These are phyloP conservation scores for Rallus crepitans DNA, from an alignment of 2,797 vertebrate genomes.

Conservation along the genomic window DNA sequence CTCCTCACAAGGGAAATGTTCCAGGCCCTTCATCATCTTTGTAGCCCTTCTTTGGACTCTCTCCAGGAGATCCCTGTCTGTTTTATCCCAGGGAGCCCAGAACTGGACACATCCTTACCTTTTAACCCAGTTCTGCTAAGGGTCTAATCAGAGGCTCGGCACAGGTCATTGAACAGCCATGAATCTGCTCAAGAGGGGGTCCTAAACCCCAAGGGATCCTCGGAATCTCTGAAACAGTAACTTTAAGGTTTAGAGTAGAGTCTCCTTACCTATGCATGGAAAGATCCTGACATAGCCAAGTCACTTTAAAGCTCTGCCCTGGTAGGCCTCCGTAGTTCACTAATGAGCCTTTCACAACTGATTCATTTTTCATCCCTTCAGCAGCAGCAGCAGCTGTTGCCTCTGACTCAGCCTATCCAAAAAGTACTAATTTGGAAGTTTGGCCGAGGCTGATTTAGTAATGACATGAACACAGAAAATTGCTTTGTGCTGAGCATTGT, in stretches of 20 bases:
- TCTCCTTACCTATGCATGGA: not conserved
- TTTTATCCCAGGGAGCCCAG: too few relatives aligned
- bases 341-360: not conserved
- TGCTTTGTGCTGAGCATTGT: fast-evolving
- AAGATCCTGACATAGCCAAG: not conserved
- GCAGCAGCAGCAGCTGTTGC: conserved; percentile 49
- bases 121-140: not conserved
- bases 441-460: not conserved
- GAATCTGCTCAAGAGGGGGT: not conserved
- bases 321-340: not conserved
- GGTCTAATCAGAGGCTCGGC: not conserved
- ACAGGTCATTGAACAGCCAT: not conserved
- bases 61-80: too few relatives aligned
- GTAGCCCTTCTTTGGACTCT: too few relatives aligned
- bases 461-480: not conserved
- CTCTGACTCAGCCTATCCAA: conserved; percentile 40
- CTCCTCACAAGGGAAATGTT: too few relatives aligned
- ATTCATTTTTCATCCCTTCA: conserved; percentile 37
- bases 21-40: too few relatives aligned
- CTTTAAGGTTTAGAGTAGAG: not conserved
- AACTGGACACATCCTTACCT: not conserved
- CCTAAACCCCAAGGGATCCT: not conserved
- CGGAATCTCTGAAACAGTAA: not conserved
- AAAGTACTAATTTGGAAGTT: conserved; percentile 31
- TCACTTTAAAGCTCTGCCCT: not conserved